Conservation (phyloP, 2,797 vertebrate species). For the Setipinna tenuifilis region DNA sequence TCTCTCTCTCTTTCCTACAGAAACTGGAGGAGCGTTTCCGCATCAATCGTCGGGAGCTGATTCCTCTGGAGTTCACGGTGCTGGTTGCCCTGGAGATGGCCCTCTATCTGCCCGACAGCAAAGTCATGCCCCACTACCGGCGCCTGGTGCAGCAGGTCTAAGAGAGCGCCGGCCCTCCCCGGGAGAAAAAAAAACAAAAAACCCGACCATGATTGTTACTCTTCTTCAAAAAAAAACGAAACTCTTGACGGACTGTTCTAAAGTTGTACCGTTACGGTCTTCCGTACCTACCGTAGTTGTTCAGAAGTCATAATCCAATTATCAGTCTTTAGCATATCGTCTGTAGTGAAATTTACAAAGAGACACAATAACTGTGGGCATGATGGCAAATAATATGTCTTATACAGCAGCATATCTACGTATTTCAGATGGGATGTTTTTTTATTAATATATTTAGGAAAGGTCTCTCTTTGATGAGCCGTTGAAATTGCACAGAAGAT, state of each 20-base stretch:
- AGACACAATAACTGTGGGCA: neutral
- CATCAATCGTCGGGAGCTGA: slow-evolving; percentile 91
- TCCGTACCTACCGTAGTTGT: neutral
- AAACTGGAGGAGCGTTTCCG: slow-evolving; percentile 96
- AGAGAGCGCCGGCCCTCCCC: slow-evolving; percentile 48
- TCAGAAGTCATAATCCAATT: neutral
- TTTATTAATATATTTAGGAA: neutral
- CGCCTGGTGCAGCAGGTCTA: slow-evolving; percentile 91
- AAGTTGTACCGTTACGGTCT: neutral
- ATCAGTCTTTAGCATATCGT: neutral
- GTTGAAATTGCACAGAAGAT: neutral
- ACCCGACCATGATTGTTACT: neutral
- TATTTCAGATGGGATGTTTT: neutral
- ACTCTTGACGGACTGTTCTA: neutral
- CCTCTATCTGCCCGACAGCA: slow-evolving; percentile 93
- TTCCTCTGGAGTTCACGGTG: slow-evolving; percentile 92
- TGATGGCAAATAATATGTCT: neutral
- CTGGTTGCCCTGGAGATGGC: slow-evolving; percentile 97
- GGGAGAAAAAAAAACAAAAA: neutral
- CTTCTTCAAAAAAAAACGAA: neutral
- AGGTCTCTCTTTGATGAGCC: neutral
- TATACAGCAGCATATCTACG: neutral
- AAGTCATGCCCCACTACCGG: slow-evolving; percentile 96
- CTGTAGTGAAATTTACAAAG: neutral
- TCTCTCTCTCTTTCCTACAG: slow-evolving; percentile 65